phyloP scores from a whole-genome alignment of 2,888 invertebrate species.

The Melolontha melolontha region DNA sequence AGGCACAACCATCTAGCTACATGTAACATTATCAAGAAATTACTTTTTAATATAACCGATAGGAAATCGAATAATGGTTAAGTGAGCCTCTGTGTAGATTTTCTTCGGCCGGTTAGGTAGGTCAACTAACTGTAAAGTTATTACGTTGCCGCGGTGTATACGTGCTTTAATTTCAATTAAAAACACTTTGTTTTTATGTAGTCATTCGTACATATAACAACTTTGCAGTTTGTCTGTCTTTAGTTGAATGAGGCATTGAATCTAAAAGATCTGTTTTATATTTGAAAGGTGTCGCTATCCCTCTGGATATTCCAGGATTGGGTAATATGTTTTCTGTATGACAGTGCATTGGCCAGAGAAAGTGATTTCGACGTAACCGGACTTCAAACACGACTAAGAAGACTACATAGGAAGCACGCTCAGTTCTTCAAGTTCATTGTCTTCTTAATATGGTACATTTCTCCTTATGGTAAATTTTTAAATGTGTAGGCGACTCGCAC shows the following conservation, averaged over 20 bases:
- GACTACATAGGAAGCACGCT: slow-evolving; percentile 34
- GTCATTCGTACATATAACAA: not conserved
- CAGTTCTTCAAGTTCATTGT: slow-evolving; percentile 43
- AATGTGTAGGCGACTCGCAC: too few species aligned
- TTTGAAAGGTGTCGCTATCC: slow-evolving; percentile 43
- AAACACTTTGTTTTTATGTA: not conserved
- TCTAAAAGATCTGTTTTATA: slow-evolving; percentile 47
- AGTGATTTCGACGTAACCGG: slow-evolving; percentile 61
- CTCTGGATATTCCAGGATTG: slow-evolving; percentile 49
- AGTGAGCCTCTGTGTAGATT: not conserved
- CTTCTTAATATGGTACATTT: slow-evolving; percentile 28
- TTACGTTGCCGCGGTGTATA: slow-evolving; percentile 31
- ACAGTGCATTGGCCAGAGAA: slow-evolving; percentile 62
- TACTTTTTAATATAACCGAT: slow-evolving; percentile 32
- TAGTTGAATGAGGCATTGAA: slow-evolving; percentile 4
- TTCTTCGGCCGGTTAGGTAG: slow-evolving; percentile 47
- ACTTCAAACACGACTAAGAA: slow-evolving; percentile 55
- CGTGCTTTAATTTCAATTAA: slow-evolving; percentile 8
- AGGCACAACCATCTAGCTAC: slow-evolving; percentile 70
- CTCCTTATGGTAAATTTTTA: not conserved
- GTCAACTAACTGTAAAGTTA: slow-evolving; percentile 57
- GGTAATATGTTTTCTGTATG: slow-evolving; percentile 50
- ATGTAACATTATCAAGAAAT: slow-evolving; percentile 21
- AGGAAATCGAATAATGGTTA: slow-evolving; percentile 26
- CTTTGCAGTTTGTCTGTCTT: slow-evolving; percentile 11